Evolutionary conservation across 2,888 invertebrate species (phyloP).

Genomic region (Xanthia togata): DNA sequence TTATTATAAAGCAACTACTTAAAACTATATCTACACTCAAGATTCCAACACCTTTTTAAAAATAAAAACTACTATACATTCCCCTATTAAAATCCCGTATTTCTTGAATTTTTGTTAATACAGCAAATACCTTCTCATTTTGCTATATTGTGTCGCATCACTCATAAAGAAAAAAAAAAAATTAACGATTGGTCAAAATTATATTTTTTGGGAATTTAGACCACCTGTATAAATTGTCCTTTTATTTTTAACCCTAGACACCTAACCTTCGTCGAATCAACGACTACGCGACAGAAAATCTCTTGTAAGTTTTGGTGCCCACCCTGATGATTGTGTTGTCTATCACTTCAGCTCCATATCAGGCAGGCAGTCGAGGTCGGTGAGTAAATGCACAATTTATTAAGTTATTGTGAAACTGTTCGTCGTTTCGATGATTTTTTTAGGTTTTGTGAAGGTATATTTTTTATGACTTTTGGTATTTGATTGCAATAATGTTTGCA

Average conservation of each 20-base stretch:
- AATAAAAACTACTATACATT: conserved; percentile 16
- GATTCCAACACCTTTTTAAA: conserved; percentile 10
- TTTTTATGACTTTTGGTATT: neutral
- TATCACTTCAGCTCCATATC: too few species aligned
- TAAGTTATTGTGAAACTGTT: neutral
- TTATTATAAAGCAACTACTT: conserved; percentile 56
- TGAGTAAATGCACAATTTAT: neutral
- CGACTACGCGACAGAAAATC: neutral
- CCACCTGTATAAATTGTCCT: neutral
- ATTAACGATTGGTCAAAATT: neutral
- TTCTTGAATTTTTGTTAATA: neutral
- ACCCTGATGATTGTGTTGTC: too few species aligned
- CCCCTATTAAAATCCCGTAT: neutral
- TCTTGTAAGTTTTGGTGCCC: too few species aligned
- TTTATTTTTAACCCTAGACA: neutral
- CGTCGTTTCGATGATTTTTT: neutral
- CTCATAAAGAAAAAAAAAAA: neutral
- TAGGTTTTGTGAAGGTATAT: neutral
- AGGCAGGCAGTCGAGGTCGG: too few species aligned
- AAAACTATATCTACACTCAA: conserved; percentile 54
- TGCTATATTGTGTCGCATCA: neutral
- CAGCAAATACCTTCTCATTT: neutral
- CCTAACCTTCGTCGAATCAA: neutral
- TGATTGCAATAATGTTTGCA: neutral
- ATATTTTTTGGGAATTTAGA: neutral